Evolutionary conservation across 2,888 invertebrate species (phyloP).

Genomic region (Deilephila porcellus): DNA sequence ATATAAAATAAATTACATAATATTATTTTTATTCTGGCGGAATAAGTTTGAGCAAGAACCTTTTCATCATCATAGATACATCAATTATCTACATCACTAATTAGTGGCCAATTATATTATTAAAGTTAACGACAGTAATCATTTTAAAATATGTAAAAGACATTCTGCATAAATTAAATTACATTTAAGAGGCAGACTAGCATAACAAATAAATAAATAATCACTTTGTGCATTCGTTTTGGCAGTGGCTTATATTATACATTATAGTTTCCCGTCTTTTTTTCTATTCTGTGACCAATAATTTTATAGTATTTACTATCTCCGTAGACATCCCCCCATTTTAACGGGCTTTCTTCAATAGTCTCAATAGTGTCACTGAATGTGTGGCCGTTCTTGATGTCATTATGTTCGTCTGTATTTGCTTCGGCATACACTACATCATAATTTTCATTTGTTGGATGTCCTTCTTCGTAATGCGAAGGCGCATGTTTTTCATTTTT

Average conservation of each 20-base stretch:
- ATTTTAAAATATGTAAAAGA: background rate
- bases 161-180: background rate
- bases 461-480: conserved; percentile 33
- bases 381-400: conserved; percentile 34
- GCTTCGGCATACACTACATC: conserved; percentile 33
- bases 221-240: background rate
- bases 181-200: conserved; percentile 21
- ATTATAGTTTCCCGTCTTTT: background rate
- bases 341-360: conserved; percentile 43
- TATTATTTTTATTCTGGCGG: background rate
- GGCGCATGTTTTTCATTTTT: conserved; percentile 69
- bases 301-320: conserved; percentile 32
- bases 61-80: no score
- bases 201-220: conserved; percentile 7
- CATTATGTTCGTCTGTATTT: conserved; percentile 27
- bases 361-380: conserved; percentile 28
- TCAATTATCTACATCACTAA: background rate
- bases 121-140: no score
- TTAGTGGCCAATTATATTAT: background rate
- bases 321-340: conserved; percentile 50
- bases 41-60: background rate
- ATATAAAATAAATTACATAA: no score
- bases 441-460: conserved; percentile 37
- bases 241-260: conserved; percentile 30
- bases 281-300: background rate